Evolutionary conservation across 2,888 invertebrate genomes (phyloP), one percentile per base, ranked within the genome.

Genomic region (Cephonodes hylas): DNA sequence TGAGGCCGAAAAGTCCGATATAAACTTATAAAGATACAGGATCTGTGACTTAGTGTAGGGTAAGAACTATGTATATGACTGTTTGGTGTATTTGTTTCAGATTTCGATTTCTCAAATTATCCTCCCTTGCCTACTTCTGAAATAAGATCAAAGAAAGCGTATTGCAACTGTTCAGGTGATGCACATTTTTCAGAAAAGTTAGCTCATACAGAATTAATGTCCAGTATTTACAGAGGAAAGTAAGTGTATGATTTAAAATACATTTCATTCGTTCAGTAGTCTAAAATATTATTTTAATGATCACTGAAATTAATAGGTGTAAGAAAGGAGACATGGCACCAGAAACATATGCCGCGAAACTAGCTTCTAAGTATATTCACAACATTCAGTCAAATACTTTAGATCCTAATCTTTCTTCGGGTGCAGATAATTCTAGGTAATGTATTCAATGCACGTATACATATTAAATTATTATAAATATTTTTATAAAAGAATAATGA

Each of bases 141-240:
- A 60, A 38, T 38, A 38, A 42, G 48, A 3, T 46, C 34, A n/a
- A 59, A 59, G 46, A 42, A 53, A 15, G 13, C 27, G 18, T 20
- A 45, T 45, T 56, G 22, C 38, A 79, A 80, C 42, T 79, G 83
- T 66, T 83, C 83, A 53, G 91, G 91, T 10, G 91, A 91, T 79
- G 78, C 81, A 61, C 73, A 76, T 70, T 75, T 70, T 57, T 64
- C 66, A 10, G 76, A 75, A 61, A 63, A 80, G 64, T 67, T 75
- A 46, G 70, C 74, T 7, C 70, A 78, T 64, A 62, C 69, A 31
- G 74, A 79, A 74, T 84, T 81, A 70, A 89, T 90, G 88, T 88
- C 89, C 74, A 86, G 87, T 84, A 84, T 81, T 66, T 77, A 76
- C 57, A 88, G 81, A 76, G 85, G 81, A 65, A 88, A 86, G 91